Percentiles rank a stretch among this genome's conserved stretches.
Evolutionary conservation across 2,888 invertebrate species (phyloP).

Genomic region (Morpho achilles): DNA sequence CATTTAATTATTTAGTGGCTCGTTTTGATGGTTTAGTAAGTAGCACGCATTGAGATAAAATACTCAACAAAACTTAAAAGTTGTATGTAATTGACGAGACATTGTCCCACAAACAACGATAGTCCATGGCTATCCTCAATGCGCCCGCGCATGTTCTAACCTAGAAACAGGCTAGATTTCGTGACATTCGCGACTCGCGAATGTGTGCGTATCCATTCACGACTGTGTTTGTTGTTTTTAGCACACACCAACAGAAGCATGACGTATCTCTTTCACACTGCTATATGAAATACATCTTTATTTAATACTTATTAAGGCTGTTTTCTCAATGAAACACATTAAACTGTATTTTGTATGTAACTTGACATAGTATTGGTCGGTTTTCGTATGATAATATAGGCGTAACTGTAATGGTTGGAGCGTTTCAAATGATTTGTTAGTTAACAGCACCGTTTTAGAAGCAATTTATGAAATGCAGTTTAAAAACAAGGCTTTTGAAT

Average conservation of each 20-base stretch:
- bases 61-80: no score
- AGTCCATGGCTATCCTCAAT: slow-evolving; percentile 43
- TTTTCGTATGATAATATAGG: slow-evolving; percentile 71
- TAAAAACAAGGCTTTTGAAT: slow-evolving; percentile 22
- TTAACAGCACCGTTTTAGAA: slow-evolving; percentile 9
- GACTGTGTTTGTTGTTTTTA: slow-evolving; percentile 42
- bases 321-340: slow-evolving; percentile 19
- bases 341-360: slow-evolving; percentile 41
- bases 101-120: slow-evolving; percentile 10
- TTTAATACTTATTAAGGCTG: slow-evolving; percentile 18
- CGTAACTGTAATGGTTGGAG: slow-evolving; percentile 55
- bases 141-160: slow-evolving; percentile 70
- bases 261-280: slow-evolving; percentile 18
- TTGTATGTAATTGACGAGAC: not conserved
- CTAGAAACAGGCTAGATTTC: slow-evolving; percentile 75
- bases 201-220: slow-evolving; percentile 51
- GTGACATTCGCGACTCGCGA: slow-evolving; percentile 59
- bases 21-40: no score
- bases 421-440: slow-evolving; percentile 49
- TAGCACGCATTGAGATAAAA: no score
- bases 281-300: slow-evolving; percentile 22
- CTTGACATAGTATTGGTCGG: slow-evolving; percentile 70
- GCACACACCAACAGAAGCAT: slow-evolving; percentile 39
- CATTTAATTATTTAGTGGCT: no score
- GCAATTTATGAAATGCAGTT: slow-evolving; percentile 20